Conservation (phyloP, 2,113 vertebrate species). For the Rhadina sibilatrix region DNA sequence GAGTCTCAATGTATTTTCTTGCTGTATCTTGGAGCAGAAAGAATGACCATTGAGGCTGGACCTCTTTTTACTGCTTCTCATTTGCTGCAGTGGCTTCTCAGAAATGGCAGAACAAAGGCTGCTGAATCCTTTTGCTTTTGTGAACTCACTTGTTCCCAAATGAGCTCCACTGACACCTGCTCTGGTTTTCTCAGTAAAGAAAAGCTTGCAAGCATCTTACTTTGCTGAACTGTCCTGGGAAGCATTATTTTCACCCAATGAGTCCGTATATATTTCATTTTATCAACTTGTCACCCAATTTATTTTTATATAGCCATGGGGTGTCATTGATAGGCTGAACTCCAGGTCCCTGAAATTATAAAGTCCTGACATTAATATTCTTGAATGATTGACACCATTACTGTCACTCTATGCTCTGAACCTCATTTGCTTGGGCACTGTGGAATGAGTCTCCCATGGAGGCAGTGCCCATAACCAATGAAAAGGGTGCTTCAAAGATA, state of each 20-base stretch:
- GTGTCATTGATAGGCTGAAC: background rate
- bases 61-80: background rate
- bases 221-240: background rate
- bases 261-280: background rate
- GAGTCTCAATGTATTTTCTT: background rate
- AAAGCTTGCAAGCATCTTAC: background rate
- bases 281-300: background rate
- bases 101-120: background rate
- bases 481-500: background rate
- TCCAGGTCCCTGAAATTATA: background rate
- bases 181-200: background rate
- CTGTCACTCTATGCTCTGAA: background rate
- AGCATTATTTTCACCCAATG: background rate
- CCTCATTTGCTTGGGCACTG: background rate
- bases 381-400: background rate
- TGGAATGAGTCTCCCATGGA: background rate
- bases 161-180: background rate
- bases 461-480: background rate
- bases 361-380: background rate
- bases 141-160: background rate
- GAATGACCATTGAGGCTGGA: background rate
- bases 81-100: background rate
- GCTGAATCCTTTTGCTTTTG: background rate
- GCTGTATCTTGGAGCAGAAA: background rate
- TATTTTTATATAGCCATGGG: background rate